These are phyloP conservation scores for silkworm (Bombyx mori) DNA, from an alignment of 1,140 invertebrate genomes.

Conservation along the genomic window ASM3026992v2 NC_085129.1:5732501-5733000, in stretches of 20 bases:
- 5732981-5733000: slow-evolving; percentile 54
- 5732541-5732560: no score
- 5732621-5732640: no score
- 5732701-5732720: no score
- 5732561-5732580: no score
- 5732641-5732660: no score
- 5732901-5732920: slow-evolving; percentile 68
- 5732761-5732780: slow-evolving; percentile 5
- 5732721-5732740: no score
- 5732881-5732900: slow-evolving; percentile 65
- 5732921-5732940: slow-evolving; percentile 35
- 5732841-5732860: slow-evolving; percentile 42
- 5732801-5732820: slow-evolving; percentile 31
- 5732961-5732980: slow-evolving; percentile 63
- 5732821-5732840: slow-evolving; percentile 38
- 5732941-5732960: slow-evolving; percentile 53
- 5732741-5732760: slow-evolving; percentile 8
- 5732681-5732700: no score
- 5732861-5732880: slow-evolving; percentile 61
- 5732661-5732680: no score
- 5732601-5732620: no score
- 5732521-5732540: no score
- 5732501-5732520: no score
- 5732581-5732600: no score
- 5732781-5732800: slow-evolving; percentile 30